Percentiles rank a stretch among this genome's conserved stretches.
Evolutionary conservation across 1,140 invertebrate species (phyloP).

Genomic region (Pseudomyrmex gracilis): DNA sequence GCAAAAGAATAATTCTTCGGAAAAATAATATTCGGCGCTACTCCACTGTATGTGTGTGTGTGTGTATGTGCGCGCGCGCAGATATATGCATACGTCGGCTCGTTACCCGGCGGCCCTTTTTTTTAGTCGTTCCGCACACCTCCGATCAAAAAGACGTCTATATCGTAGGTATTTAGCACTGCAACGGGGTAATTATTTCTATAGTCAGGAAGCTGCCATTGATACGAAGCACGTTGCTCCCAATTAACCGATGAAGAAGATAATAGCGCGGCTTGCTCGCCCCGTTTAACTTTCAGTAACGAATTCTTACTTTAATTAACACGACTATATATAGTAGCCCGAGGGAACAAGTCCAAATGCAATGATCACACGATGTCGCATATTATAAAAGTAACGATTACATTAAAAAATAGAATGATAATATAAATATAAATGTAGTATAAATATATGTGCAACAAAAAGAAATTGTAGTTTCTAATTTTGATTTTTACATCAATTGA

Average conservation of each 20-base stretch:
- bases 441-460: too few species aligned
- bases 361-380: neutral
- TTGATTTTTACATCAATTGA: neutral
- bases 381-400: constrained; percentile 7
- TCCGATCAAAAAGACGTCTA: constrained; percentile 46
- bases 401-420: too few species aligned
- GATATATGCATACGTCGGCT: constrained; percentile 9
- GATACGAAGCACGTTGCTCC: constrained; percentile 36
- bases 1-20: constrained; percentile 58
- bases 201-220: constrained; percentile 14
- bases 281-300: constrained; percentile 41
- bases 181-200: constrained; percentile 49
- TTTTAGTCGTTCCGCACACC: constrained; percentile 13
- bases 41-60: neutral
- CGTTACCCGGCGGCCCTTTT: constrained; percentile 40
- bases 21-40: constrained; percentile 58
- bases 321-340: neutral
- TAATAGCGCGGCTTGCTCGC: constrained; percentile 20
- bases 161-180: constrained; percentile 47
- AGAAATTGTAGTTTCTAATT: neutral
- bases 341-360: neutral
- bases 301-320: constrained; percentile 39
- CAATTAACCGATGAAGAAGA: constrained; percentile 48
- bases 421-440: too few species aligned
- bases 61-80: too few species aligned